Evolutionary conservation across 1,140 invertebrate species (phyloP).

Genomic region (Neocloeon triangulifer): DNA sequence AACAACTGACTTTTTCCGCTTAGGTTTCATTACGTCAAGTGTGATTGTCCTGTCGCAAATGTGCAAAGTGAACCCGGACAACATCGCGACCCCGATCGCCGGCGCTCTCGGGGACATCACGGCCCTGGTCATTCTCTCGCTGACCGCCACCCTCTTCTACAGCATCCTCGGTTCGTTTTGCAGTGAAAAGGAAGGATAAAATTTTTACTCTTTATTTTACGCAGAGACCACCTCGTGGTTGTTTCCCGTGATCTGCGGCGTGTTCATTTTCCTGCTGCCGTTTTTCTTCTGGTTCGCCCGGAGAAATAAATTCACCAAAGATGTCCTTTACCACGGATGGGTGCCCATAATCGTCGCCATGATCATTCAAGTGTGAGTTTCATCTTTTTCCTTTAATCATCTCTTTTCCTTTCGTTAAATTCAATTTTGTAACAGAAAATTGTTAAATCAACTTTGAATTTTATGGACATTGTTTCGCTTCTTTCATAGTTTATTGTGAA

Average conservation of each 20-base stretch:
- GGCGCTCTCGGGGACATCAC: conserved; percentile 34
- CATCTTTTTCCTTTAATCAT: too few species aligned
- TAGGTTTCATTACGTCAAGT: conserved; percentile 25
- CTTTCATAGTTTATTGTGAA: too few species aligned
- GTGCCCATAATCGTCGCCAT: conserved; percentile 21
- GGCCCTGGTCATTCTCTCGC: conserved; percentile 24
- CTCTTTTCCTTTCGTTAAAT: too few species aligned
- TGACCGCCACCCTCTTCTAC: conserved; percentile 17
- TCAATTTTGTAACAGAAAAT: too few species aligned
- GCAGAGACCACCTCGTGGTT: too few species aligned
- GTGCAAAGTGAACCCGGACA: conserved; percentile 35
- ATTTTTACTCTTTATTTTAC: too few species aligned
- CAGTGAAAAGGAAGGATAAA: too few species aligned
- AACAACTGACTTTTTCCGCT: too few species aligned
- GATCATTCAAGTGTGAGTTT: too few species aligned
- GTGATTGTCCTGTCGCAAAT: conserved; percentile 18
- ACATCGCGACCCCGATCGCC: conserved; percentile 40
- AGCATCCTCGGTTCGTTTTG: conserved; percentile 13
- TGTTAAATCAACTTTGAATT: too few species aligned
- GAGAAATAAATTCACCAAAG: conserved; percentile 15
- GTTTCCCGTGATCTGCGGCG: too few species aligned
- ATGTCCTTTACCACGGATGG: conserved; percentile 19
- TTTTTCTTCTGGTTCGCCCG: conserved; percentile 16
- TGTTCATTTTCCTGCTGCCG: conserved; percentile 14
- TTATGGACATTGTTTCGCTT: too few species aligned